These are phyloP conservation scores for Chelon labrosus DNA, from an alignment of 2,797 vertebrate genomes.

Conservation along the genomic window DNA sequence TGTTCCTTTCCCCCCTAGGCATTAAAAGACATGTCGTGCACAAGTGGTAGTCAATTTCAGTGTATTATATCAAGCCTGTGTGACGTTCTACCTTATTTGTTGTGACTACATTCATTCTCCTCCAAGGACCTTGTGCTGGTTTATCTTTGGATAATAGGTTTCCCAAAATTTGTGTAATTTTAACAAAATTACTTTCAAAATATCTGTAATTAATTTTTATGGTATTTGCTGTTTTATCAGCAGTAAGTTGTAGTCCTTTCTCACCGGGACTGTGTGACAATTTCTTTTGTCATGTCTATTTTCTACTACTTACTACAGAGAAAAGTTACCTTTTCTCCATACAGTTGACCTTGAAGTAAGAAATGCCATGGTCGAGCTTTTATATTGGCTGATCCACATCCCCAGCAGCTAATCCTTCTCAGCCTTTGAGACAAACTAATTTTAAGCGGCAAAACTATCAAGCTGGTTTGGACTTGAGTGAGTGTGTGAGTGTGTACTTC, in stretches of 20 bases:
- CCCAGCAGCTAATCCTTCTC: no score
- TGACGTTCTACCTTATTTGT: conserved; percentile 21
- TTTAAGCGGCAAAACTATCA: no score
- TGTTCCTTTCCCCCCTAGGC: conserved; percentile 1
- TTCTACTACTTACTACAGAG: neutral
- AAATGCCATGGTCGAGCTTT: neutral
- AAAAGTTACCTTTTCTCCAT: neutral
- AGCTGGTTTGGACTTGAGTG: no score
- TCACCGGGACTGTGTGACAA: no score
- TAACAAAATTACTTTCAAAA: no score
- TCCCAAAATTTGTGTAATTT: no score
- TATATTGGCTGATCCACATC: neutral
- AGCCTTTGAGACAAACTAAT: neutral
- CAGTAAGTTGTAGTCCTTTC: no score
- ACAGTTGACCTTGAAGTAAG: neutral
- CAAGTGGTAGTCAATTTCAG: conserved; percentile 9
- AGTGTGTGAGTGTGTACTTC: no score
- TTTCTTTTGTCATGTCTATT: neutral
- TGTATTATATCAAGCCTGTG: conserved; percentile 23
- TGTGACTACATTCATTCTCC: neutral
- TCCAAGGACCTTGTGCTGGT: neutral
- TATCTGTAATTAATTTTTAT: neutral
- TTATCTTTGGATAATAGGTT: neutral
- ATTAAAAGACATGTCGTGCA: conserved; percentile 12
- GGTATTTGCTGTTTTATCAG: no score